These are phyloP conservation scores for Drosophila ercepeae DNA, from an alignment of 1,140 invertebrate genomes.

Conservation along the genomic window DNA sequence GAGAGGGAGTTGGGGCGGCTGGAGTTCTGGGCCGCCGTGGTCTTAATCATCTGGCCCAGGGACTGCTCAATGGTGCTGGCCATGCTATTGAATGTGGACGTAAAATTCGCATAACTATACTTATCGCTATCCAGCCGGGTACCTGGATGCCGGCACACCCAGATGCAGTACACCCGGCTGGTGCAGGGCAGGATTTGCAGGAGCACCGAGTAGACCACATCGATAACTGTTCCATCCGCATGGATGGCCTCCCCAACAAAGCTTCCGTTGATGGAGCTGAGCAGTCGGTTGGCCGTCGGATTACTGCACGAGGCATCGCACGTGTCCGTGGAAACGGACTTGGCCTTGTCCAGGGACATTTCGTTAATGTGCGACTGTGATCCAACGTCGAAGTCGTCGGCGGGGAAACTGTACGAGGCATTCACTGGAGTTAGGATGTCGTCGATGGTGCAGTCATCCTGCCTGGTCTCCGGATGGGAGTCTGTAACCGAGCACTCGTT, in stretches of 20 bases:
- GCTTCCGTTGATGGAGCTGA: conserved; percentile 50
- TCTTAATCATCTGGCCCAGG: conserved; percentile 78
- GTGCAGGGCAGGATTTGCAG: conserved; percentile 69
- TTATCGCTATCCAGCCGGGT: conserved; percentile 72
- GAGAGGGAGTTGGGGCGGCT: conserved; percentile 85
- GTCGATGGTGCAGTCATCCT: conserved; percentile 36
- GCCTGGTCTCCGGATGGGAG: conserved; percentile 26
- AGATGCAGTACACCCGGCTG: conserved; percentile 84
- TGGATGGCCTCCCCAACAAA: conserved; percentile 64
- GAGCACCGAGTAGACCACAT: conserved; percentile 63
- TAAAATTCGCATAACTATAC: conserved; percentile 76
- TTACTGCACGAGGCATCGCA: conserved; percentile 50
- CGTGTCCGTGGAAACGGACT: conserved; percentile 27
- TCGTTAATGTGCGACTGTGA: conserved; percentile 40
- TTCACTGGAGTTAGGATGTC: conserved; percentile 55
- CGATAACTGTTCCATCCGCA: conserved; percentile 55
- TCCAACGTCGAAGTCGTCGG: conserved; percentile 45
- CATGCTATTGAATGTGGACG: conserved; percentile 84
- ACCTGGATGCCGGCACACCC: conserved; percentile 85
- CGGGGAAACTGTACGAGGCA: conserved; percentile 30
- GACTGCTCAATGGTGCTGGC: conserved; percentile 83
- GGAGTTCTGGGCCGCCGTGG: conserved; percentile 73
- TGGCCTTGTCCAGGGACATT: conserved; percentile 24
- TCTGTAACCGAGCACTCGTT: conserved; percentile 14
- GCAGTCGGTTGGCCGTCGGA: conserved; percentile 25